Evolutionary conservation across 2,888 invertebrate species (phyloP), one percentile per base, ranked within the genome.

Genomic region (Caenorhabditis japonica): DNA sequence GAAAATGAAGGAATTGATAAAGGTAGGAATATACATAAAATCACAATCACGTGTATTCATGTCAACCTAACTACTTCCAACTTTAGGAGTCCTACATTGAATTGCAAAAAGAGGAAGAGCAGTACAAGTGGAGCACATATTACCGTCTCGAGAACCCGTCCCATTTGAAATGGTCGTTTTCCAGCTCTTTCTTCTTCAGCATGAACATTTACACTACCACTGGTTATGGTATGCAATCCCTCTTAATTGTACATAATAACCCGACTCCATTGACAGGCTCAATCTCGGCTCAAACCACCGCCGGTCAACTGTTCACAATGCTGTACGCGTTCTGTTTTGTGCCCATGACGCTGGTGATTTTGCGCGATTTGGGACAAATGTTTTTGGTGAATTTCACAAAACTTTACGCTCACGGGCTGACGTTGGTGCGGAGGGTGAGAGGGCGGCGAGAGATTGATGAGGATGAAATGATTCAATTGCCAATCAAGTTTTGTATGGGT

Each of bases 191-290:
- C 43, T 82, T 80, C 69, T 82, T 77, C 56, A 72, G 74, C 25
- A 74, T 77, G 71, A 82, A 79, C 55, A 75, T 82, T 4, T 80
- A 77, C 59, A 82, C 80, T 2, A 79, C 80, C 13, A 77, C 79
- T n/a, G 82, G 82, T 43, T 80, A 82, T 58, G 80, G 81, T 80
- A 30, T 7, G 30, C 30, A 7, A 30, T 30, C 10, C 30, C 10
- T n/a, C n/a, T n/a, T n/a, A n/a, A n/a, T n/a, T n/a, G n/a, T n/a
- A n/a, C n/a, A n/a, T n/a, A n/a, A n/a, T n/a, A n/a, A n/a, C n/a
- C n/a, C n/a, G n/a, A n/a, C n/a, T n/a, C n/a, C n/a, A n/a, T n/a
- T n/a, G n/a, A 41, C 30, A 77, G 80, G 80, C 4, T 71, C 79
- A 1, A 82, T 82, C 19, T 75, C 80, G 0, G 75, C 79, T 8